Evolutionary conservation across 1,140 invertebrate species (phyloP), one percentile per base, ranked within the genome.

Genomic region (Cylas formicarius): DNA sequence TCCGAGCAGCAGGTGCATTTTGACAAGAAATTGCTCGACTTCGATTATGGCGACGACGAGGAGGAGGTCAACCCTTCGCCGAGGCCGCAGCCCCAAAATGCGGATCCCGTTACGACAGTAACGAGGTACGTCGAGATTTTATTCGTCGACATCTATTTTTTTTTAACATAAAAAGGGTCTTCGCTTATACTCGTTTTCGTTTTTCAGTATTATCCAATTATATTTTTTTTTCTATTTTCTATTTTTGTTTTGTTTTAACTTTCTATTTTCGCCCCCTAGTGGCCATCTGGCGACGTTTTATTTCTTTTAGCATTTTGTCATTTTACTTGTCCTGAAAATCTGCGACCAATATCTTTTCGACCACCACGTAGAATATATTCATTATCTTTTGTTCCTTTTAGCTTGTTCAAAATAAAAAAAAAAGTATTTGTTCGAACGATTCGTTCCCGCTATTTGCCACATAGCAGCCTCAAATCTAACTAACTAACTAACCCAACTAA

Each of bases 41-140:
- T 86, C 70, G 86, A 89, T 65, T 89, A 89, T 67, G 83, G 80
- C 0, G 83, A 86, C 52, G 85, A 89, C 20, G 85, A 88, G 35
- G 67, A 76, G 37, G 69, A 74, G 14, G 48, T 53, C 2, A 57
- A 63, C 55, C 53, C 63, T 5, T 62, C 62, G 13, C 63, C 63
- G 5, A 62, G 61, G 46, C 42, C 51, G 7, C 44, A 50, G 16
- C 31, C 45, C 3, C 21, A 20, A 7, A 35, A 31, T 28, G 31
- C 33, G n/a, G 44, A 58, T 27, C 43, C 52, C n/a, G 60, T 62
- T 33, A 53, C 56, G 20, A 62, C 52, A 13, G 60, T 62, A 31
- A 53, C 56, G 20, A 62, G 50, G 59, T 61, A 44, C 44, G 16
- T 8, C 14, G 10, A 20, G 5, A n/a, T 20, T 19, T 26, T 2